Base-by-base conservation (phyloP, 2,797 vertebrate species). In the Alectoris magna region DNA sequence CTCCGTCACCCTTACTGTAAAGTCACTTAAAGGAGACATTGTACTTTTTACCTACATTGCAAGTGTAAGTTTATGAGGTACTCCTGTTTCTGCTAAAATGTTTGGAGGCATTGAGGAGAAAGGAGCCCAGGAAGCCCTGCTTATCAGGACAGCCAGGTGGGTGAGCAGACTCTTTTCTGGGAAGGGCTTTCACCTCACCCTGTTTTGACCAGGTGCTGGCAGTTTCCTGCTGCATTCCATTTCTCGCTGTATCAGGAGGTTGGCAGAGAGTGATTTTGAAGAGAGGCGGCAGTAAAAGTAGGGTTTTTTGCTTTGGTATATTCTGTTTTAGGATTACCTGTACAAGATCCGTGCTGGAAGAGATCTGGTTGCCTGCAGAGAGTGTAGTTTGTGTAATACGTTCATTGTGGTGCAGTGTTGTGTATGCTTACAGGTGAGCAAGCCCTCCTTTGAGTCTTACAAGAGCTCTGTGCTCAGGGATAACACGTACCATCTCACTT, bases 391-490 rank as follows among this genome's bases (percentile, higher is more conserved):
- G 21, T 41, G 53, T 23, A 29, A 5, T 43, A 2, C 1, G 0
- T 71, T 43, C 36, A 31, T 16, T 36, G 49, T 13, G 23, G 39
- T 59, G 48, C 36, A 43, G 6, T 63, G 36, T 24, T 27, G 11
- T 46, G 29, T 7, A 2, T 0, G 0, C 18, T 38, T 51, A 23
- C 46, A 55, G 67, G 68, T 74, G 46, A 82, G 41, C 21, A 24
- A 46, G 36, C 38, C 56, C 43, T 0, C 1, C 39, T 15, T 17
- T 31, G 41, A 60, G 23, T 24, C 41, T 76, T 56, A 29, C 18
- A 6, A 73, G 66, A 14, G 5, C 14, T 49, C 51, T 0, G 0
- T 27, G 23, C 43, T 62, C 0, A 0, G 14, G 43, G 36, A 9
- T 8, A 14, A 17, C 0, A 3, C 17, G 70, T 84, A 72, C 58